phyloP scores from a whole-genome alignment of 2,888 invertebrate species.

The Dascillus cervinus region DNA sequence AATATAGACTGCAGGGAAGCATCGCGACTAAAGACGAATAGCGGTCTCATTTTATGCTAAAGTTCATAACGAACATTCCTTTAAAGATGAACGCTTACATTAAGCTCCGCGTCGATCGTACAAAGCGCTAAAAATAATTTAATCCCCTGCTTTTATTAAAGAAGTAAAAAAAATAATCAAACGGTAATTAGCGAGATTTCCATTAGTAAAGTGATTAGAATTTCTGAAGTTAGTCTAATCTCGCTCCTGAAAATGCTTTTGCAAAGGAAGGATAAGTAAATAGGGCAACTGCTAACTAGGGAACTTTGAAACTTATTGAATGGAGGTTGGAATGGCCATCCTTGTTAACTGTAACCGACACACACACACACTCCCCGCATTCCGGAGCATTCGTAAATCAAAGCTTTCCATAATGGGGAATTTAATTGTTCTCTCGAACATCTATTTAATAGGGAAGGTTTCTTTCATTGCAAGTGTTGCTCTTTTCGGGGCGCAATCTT shows the following conservation, averaged over 20 bases:
- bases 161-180: no score
- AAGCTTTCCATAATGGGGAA: conserved; percentile 29
- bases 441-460: no score
- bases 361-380: conserved; percentile 16
- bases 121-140: no score
- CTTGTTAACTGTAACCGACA: conserved; percentile 27
- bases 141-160: no score
- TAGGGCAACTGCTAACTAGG: conserved; percentile 38
- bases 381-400: conserved; percentile 29
- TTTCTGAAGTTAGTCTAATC: conserved; percentile 8
- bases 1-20: conserved; percentile 34
- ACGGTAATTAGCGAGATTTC: no score
- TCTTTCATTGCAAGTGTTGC: no score
- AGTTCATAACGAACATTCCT: conserved; percentile 22
- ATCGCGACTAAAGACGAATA: conserved; percentile 28
- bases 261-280: conserved; percentile 30
- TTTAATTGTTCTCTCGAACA: no score
- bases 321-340: conserved; percentile 34
- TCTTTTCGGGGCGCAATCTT: no score
- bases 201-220: not conserved
- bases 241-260: conserved; percentile 12
- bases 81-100: conserved; percentile 10
- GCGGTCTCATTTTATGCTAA: conserved; percentile 30
- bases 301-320: conserved; percentile 40
- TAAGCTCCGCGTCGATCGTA: no score